These are phyloP conservation scores for Cichlasoma orientale DNA, from an alignment of 2,797 vertebrate genomes.

Conservation along the genomic window DNA sequence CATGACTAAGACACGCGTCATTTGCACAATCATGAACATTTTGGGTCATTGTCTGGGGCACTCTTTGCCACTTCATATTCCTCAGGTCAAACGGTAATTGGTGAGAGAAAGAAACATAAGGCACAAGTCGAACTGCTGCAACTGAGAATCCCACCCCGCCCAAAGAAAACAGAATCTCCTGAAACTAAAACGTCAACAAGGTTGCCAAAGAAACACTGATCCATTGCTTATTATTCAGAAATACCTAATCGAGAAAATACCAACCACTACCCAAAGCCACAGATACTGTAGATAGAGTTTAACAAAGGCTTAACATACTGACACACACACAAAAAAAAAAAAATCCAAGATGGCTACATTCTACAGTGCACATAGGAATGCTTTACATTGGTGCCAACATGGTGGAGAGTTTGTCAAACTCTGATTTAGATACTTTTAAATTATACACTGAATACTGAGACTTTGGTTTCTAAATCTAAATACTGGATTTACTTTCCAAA, in stretches of 20 bases:
- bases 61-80: constrained; percentile 59
- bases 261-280: constrained; percentile 61
- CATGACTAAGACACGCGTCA: constrained; percentile 66
- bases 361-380: constrained; percentile 73
- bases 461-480: constrained; percentile 80
- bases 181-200: constrained; percentile 44
- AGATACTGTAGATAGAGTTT: constrained; percentile 62
- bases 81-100: constrained; percentile 74
- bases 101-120: constrained; percentile 84
- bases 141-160: constrained; percentile 63
- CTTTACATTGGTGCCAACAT: constrained; percentile 71
- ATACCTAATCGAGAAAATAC: constrained; percentile 56
- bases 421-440: constrained; percentile 60
- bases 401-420: constrained; percentile 67
- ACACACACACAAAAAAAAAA: constrained; percentile 40
- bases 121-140: constrained; percentile 82
- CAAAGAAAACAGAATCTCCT: constrained; percentile 54
- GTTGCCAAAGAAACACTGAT: constrained; percentile 64
- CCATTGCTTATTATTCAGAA: constrained; percentile 69
- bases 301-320: constrained; percentile 65
- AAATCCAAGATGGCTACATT: constrained; percentile 73
- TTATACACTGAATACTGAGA: constrained; percentile 72
- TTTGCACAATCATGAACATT: constrained; percentile 64
- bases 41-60: constrained; percentile 53
- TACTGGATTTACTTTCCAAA: constrained; percentile 67